A percentile compares a stretch with the other conserved stretches of the same genome.
These are phyloP conservation scores for Bimastos eiseni DNA, from an alignment of 2,888 invertebrate genomes.

Conservation along the genomic window DNA sequence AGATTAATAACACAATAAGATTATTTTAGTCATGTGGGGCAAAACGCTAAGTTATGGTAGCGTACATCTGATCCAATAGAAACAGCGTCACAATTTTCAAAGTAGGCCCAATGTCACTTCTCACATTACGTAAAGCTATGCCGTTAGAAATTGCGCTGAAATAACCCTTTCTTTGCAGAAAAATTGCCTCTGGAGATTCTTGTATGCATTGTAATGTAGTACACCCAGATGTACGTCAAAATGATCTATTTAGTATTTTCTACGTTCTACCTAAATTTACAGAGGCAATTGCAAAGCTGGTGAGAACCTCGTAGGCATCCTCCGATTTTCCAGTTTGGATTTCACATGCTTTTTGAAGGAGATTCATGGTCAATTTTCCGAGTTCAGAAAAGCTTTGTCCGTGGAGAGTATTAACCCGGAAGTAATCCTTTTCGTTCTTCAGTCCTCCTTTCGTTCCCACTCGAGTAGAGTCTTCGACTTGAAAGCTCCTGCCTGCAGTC, in stretches of 20 bases:
- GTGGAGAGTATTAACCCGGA: background rate
- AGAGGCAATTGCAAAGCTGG: background rate
- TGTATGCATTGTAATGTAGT: background rate
- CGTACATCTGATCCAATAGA: background rate
- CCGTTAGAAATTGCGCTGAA: background rate
- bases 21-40: background rate
- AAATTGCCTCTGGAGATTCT: background rate
- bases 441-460: constrained; percentile 48
- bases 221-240: background rate
- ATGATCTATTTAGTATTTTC: background rate
- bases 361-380: too few relatives aligned
- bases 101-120: background rate
- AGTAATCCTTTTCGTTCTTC: background rate
- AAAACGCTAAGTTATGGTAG: background rate
- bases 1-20: background rate
- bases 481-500: constrained; percentile 53
- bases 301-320: background rate
- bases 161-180: background rate
- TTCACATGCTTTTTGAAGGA: too few relatives aligned
- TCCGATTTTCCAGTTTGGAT: too few relatives aligned
- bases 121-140: background rate
- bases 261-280: background rate
- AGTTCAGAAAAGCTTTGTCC: background rate
- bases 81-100: background rate
- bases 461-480: constrained; percentile 51